Evolutionary conservation across 2,113 vertebrate genomes (phyloP), one percentile per base, ranked within the genome.

Genomic region (Turnix velox): DNA sequence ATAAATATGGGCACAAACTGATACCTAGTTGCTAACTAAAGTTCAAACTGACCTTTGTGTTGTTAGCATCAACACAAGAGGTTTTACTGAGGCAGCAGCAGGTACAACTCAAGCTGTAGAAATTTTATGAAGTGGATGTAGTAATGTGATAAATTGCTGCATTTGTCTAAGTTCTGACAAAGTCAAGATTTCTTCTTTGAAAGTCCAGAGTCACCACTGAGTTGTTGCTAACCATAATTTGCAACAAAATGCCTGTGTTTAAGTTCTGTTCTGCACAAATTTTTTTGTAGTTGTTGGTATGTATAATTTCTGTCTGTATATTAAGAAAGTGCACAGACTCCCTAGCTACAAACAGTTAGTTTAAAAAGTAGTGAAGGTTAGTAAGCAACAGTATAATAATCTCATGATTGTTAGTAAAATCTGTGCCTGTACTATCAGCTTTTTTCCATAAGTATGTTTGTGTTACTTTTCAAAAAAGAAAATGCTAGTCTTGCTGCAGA

Each of bases 11-110:
- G n/a, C 39, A 75, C n/a, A 90, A 58, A 75, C n/a, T 5, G 15
- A 93, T 77, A 88, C 16, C 6, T 6, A 10, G 10, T 73, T 66
- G 62, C 74, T 78, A 62, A 28, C 48, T 68, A 57, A 92, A 94
- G 74, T 87, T 94, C 93, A 87, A 18, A 91, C 46, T 87, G 45
- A 93, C 55, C 84, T 97, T 89, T 84, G 46, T 28, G 23, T 84
- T 79, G 22, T 59, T 87, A 61, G 22, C 72, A 68, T 27, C 19
- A 58, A 22, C 46, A 77, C 40, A 92, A 84, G 18, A n/a, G 48
- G 66, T 78, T 92, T 6, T 59, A n/a, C 43, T 54, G 74, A 91
- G 46, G 49, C 37, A 46, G 69, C 10, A 67, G 15, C 16, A 52
- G n/a, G 11, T 54, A 5, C 9, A 15, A 69, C 49, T 20, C 31